Percentiles rank a stretch among this genome's conserved stretches.
Conservation (phyloP, 2,797 vertebrate species). For the Spheniscus humboldti region DNA sequence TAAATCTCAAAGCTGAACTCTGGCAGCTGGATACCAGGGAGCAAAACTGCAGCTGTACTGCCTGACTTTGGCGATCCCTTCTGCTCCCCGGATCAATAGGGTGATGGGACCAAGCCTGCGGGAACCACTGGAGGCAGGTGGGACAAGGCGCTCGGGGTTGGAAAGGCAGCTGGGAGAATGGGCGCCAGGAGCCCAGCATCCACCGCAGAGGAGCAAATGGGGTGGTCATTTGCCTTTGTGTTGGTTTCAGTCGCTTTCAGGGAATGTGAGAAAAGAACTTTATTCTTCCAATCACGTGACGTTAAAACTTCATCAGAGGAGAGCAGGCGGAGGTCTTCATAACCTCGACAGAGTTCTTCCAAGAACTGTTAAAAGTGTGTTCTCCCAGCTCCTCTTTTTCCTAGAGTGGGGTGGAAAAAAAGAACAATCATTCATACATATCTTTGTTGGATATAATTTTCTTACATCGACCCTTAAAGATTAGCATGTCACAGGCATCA, state of each 20-base stretch:
- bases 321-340: not conserved
- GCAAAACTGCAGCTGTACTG: not conserved
- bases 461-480: not conserved
- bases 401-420: not conserved
- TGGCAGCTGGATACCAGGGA: not conserved
- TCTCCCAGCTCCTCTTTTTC: not conserved
- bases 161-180: not conserved
- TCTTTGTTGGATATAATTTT: conserved; percentile 9
- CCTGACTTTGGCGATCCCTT: not conserved
- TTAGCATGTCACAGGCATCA: conserved; percentile 17
- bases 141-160: not conserved
- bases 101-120: not conserved
- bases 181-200: not conserved
- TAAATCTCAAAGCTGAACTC: not conserved
- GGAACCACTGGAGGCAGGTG: rapidly evolving
- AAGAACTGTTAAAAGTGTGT: not conserved
- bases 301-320: not conserved
- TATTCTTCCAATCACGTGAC: not conserved
- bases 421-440: not conserved
- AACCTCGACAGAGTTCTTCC: not conserved
- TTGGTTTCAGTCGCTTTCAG: not conserved
- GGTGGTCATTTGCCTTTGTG: not conserved
- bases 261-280: not conserved
- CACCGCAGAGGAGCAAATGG: not conserved
- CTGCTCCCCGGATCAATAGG: not conserved